phyloP scores from a whole-genome alignment of 1,140 invertebrate genomes.

The Paraescarpia echinospica region DNA sequence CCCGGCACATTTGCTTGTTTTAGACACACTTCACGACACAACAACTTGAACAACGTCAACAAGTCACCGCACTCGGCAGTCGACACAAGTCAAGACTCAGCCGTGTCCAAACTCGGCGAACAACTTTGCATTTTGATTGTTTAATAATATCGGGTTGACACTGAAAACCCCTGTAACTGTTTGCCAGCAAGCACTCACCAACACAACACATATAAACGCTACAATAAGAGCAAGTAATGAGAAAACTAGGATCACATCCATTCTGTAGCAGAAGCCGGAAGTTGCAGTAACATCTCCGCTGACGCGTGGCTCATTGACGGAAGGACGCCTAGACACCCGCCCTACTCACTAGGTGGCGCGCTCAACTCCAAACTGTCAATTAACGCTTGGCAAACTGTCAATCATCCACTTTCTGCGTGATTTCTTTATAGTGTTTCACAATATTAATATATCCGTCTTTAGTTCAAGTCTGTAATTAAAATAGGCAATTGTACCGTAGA shows the following conservation, averaged over 20 bases:
- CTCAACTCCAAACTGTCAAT: not conserved
- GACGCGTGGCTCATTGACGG: not conserved
- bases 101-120: not conserved
- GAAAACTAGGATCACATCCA: not conserved
- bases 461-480: not conserved
- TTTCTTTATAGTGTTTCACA: too few relatives aligned
- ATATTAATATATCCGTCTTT: too few relatives aligned
- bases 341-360: not conserved
- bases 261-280: not conserved
- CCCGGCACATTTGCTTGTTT: too few relatives aligned
- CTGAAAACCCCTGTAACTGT: not conserved
- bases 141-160: not conserved
- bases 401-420: too few relatives aligned
- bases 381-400: too few relatives aligned
- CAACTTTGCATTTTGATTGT: not conserved
- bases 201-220: not conserved
- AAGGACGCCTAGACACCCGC: not conserved
- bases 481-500: not conserved
- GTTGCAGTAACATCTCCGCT: not conserved
- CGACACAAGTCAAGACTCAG: too few relatives aligned
- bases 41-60: too few relatives aligned
- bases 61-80: too few relatives aligned
- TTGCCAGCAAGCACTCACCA: not conserved
- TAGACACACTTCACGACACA: too few relatives aligned
- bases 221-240: not conserved